Evolutionary conservation across 2,797 vertebrate species (phyloP).

Genomic region (Emydoidea blandingii): DNA sequence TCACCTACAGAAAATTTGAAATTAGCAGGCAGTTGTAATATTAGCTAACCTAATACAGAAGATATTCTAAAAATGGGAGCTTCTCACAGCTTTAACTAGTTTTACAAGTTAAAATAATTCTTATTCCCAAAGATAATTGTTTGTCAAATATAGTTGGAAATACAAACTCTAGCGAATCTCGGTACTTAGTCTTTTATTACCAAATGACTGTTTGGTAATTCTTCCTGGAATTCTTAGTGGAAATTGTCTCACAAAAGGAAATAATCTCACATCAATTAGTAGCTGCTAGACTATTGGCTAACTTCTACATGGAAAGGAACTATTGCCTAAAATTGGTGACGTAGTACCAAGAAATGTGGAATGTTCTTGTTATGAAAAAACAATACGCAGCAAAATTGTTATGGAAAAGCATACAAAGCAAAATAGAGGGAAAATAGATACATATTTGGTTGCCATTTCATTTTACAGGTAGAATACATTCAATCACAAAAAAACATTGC

Average conservation of each 20-base stretch:
- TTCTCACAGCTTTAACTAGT: neutral
- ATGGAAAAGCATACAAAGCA: neutral
- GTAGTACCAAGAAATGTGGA: neutral
- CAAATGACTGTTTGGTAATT: conserved; percentile 14
- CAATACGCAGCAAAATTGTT: neutral
- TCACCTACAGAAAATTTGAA: conserved; percentile 61
- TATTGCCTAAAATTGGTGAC: neutral
- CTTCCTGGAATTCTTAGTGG: conserved; percentile 13
- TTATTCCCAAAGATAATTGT: conserved; percentile 36
- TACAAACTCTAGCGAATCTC: conserved; percentile 26
- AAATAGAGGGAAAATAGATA: neutral
- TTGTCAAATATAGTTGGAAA: conserved; percentile 1
- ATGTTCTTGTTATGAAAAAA: neutral
- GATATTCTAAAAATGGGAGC: conserved; percentile 32
- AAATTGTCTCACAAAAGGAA: neutral
- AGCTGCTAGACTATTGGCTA: neutral
- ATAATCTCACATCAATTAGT: neutral
- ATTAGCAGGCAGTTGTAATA: conserved; percentile 54
- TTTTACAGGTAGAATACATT: neutral
- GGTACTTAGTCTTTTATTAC: conserved; percentile 24
- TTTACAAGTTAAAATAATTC: conserved; percentile 35
- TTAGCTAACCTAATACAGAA: conserved; percentile 36
- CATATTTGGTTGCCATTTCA: neutral
- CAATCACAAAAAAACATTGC: neutral
- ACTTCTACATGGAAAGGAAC: neutral